Evolutionary conservation across 2,113 vertebrate genomes (phyloP).

Genomic region (Brachyhypopomus occidentalis): DNA sequence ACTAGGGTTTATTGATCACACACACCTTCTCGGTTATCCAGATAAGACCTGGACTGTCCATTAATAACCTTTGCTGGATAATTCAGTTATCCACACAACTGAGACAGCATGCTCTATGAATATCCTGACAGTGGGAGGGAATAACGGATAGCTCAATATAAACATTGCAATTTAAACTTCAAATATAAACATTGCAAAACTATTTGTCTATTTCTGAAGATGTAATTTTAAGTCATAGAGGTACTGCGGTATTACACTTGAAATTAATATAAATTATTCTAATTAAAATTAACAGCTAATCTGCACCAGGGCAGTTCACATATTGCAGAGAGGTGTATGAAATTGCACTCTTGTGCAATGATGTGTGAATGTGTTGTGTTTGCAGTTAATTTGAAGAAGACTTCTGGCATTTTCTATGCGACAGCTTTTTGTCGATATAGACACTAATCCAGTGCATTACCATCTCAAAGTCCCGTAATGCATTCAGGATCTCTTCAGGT

Average conservation of each 20-base stretch:
- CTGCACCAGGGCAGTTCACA: neutral
- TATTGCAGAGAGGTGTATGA: neutral
- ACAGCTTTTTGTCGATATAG: slow-evolving; percentile 57
- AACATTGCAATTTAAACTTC: too few relatives aligned
- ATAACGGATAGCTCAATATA: neutral
- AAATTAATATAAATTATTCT: neutral
- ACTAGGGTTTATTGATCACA: neutral
- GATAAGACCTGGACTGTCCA: neutral
- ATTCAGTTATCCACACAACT: too few relatives aligned
- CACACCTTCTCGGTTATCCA: neutral
- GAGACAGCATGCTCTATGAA: neutral
- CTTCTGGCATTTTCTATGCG: slow-evolving; percentile 22
- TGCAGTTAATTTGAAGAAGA: neutral
- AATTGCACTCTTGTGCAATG: neutral
- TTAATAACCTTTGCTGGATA: neutral
- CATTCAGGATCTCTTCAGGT: slow-evolving; percentile 68
- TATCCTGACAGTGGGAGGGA: neutral
- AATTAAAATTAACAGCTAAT: neutral
- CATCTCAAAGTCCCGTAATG: slow-evolving; percentile 71
- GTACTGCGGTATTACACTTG: neutral
- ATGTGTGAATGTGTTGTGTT: slow-evolving; percentile 13
- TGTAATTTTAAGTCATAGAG: neutral
- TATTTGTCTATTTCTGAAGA: neutral
- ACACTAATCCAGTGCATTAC: slow-evolving; percentile 75
- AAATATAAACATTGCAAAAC: neutral